Evolutionary conservation across 2,113 vertebrate species (phyloP).

Genomic region (Oreochromis tanganicae): DNA sequence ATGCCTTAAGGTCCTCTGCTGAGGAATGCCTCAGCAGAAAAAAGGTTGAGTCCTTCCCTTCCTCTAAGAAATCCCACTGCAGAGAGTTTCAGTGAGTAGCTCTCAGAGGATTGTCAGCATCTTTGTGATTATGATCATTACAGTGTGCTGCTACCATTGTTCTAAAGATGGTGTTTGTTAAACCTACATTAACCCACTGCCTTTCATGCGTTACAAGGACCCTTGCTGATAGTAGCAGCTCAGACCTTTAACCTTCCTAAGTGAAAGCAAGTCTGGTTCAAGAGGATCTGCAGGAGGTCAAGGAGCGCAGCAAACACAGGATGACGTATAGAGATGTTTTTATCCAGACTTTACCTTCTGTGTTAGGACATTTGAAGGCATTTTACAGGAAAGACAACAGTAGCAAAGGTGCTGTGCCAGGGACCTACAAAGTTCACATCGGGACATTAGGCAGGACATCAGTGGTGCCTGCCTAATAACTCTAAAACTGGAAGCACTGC

Average conservation of each 20-base stretch:
- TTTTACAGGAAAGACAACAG: not conserved
- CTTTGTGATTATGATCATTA: not conserved
- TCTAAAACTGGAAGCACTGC: not conserved
- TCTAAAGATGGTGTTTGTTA: not conserved
- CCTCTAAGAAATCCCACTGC: not conserved
- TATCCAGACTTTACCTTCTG: not conserved
- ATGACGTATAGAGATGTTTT: not conserved
- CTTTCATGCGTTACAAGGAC: not conserved
- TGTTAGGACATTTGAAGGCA: not conserved
- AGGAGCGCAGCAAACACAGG: not conserved
- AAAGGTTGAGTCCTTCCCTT: not conserved
- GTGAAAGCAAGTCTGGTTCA: too few relatives aligned
- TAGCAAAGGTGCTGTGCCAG: not conserved
- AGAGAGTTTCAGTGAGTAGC: not conserved
- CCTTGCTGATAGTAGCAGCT: not conserved
- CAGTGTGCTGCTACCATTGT: not conserved
- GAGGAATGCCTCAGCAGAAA: not conserved
- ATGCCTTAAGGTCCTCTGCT: not conserved
- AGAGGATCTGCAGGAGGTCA: too few relatives aligned
- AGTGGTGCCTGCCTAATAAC: not conserved
- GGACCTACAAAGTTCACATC: not conserved
- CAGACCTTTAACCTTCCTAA: not conserved
- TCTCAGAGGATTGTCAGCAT: not conserved
- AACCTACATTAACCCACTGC: not conserved
- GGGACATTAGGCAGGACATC: not conserved